Percentiles rank a stretch among this genome's conserved stretches.
Evolutionary conservation across 2,797 vertebrate species (phyloP).

Genomic region (Enteromius mattozi): DNA sequence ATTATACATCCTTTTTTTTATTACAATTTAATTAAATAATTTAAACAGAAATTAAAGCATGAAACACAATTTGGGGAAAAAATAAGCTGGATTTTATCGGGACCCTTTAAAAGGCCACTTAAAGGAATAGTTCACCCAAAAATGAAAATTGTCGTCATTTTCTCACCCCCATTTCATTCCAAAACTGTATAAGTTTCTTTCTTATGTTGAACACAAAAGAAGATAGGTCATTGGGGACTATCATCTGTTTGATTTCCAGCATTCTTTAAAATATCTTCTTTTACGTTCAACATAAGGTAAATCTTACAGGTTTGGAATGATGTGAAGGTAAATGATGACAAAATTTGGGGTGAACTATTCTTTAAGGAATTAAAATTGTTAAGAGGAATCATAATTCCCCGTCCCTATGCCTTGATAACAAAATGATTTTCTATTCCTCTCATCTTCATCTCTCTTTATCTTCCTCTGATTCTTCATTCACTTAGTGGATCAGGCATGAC

Average conservation of each 20-base stretch:
- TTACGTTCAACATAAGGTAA: too few relatives aligned
- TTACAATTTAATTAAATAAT: background rate
- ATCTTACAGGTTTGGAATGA: too few relatives aligned
- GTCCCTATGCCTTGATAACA: slow-evolving; percentile 71
- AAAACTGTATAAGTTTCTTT: too few relatives aligned
- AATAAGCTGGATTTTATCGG: background rate
- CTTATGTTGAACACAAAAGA: too few relatives aligned
- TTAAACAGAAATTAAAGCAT: background rate
- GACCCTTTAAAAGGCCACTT: background rate
- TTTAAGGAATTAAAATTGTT: background rate
- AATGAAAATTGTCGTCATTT: too few relatives aligned
- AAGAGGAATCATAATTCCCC: background rate
- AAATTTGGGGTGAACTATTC: too few relatives aligned
- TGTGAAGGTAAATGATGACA: too few relatives aligned
- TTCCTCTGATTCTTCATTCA: slow-evolving; percentile 70
- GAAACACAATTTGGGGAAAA: background rate
- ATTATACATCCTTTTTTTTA: background rate
- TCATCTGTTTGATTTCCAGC: too few relatives aligned
- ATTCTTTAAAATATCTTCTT: too few relatives aligned
- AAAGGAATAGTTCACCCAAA: too few relatives aligned
- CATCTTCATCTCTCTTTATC: slow-evolving; percentile 5
- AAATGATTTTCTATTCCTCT: slow-evolving; percentile 63
- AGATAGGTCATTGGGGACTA: too few relatives aligned
- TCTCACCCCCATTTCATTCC: too few relatives aligned
- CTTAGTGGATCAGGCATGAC: slow-evolving; percentile 78